Percentiles rank a stretch among this genome's conserved stretches.
These are phyloP conservation scores for Neodiprion virginianus DNA, from an alignment of 1,140 invertebrate genomes.

Conservation along the genomic window DNA sequence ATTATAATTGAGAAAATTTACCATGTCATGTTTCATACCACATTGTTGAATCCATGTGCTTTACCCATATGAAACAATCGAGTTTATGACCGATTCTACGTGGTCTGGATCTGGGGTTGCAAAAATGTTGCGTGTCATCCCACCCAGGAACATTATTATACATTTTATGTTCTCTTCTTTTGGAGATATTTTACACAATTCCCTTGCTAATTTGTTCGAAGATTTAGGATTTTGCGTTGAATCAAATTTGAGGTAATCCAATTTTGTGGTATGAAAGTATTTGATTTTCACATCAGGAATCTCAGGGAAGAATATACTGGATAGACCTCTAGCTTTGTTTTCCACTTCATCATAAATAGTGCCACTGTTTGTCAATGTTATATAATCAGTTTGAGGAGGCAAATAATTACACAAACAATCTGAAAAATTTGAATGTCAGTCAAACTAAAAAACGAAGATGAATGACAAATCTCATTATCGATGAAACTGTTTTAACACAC, in stretches of 20 bases:
- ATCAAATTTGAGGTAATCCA: background rate
- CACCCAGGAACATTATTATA: constrained; percentile 9
- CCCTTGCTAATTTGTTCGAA: background rate
- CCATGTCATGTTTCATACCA: background rate
- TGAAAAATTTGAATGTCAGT: background rate
- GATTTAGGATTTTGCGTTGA: background rate
- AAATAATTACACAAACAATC: constrained; percentile 20
- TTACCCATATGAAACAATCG: background rate
- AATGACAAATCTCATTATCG: too few species aligned
- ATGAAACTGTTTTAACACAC: too few species aligned
- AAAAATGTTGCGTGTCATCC: background rate
- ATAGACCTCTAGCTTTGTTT: constrained; percentile 10
- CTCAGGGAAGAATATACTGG: constrained; percentile 42
- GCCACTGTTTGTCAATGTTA: constrained; percentile 30
- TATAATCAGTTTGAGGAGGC: constrained; percentile 31
- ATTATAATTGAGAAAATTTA: constrained; percentile 14
- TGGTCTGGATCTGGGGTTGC: background rate
- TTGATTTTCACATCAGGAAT: constrained; percentile 24
- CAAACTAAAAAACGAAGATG: too few species aligned
- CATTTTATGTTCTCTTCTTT: constrained; percentile 17
- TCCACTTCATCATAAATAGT: constrained; percentile 31
- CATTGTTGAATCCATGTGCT: constrained; percentile 16
- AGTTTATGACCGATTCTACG: background rate
- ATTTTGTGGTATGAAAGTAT: constrained; percentile 4
- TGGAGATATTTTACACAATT: constrained; percentile 9